phyloP scores from a whole-genome alignment of 2,113 vertebrate genomes.

The Cephalopterus ornatus region DNA sequence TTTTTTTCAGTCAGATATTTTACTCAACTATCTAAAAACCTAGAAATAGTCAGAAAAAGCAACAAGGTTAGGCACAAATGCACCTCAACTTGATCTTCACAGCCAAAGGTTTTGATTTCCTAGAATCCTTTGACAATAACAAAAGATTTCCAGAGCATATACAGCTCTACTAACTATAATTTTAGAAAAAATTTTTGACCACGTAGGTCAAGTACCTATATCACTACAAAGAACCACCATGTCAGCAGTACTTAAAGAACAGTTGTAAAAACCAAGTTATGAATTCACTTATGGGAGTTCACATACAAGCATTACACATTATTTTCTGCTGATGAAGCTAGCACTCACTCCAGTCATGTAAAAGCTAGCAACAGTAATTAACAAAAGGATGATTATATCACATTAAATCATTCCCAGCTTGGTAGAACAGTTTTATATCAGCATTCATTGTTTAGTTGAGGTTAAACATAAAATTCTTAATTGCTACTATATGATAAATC shows the following conservation, averaged over 20 bases:
- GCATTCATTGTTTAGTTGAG: slow-evolving; percentile 18
- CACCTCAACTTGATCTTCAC: background rate
- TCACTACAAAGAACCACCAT: background rate
- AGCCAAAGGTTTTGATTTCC: background rate
- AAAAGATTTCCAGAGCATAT: background rate
- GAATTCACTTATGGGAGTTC: background rate
- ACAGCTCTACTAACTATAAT: background rate
- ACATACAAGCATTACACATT: background rate
- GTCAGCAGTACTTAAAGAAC: background rate
- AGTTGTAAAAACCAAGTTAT: background rate
- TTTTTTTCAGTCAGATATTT: background rate
- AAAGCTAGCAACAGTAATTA: slow-evolving; percentile 25
- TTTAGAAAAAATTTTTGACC: background rate
- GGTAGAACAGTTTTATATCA: slow-evolving; percentile 30
- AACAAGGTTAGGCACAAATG: background rate
- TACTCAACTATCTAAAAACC: background rate
- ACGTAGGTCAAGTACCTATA: background rate
- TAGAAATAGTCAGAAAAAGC: background rate
- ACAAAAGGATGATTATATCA: slow-evolving; percentile 30
- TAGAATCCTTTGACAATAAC: background rate
- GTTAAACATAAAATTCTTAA: slow-evolving; percentile 14
- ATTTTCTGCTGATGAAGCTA: slow-evolving; percentile 31
- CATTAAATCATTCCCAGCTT: slow-evolving; percentile 17
- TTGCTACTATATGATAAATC: slow-evolving; percentile 24
- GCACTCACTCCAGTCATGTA: background rate